These are phyloP conservation scores for Lucinisca nassula DNA, from an alignment of 2,888 invertebrate genomes.

Conservation along the genomic window DNA sequence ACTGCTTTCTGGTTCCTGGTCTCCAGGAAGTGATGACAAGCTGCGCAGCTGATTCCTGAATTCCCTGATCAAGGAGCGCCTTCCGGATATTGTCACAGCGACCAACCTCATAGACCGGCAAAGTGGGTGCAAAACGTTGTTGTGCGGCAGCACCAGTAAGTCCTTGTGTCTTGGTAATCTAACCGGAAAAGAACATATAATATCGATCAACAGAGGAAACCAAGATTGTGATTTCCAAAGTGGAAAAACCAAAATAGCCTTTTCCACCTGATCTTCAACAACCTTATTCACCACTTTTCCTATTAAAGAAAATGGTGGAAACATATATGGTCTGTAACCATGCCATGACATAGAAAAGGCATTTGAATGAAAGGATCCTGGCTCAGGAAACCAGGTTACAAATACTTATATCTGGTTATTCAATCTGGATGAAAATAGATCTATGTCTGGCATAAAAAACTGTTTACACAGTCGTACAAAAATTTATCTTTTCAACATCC, in stretches of 20 bases:
- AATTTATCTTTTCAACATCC: conserved; percentile 54
- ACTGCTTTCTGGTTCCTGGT: no score
- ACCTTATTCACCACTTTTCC: conserved; percentile 56
- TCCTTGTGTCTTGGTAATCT: no score
- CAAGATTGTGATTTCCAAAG: no score
- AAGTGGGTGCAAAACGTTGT: no score
- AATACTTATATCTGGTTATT: conserved; percentile 31
- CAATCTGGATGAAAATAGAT: conserved; percentile 57
- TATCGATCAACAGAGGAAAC: no score
- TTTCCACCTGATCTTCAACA: conserved; percentile 46
- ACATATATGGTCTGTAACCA: conserved; percentile 41
- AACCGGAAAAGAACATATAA: no score
- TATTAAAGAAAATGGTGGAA: conserved; percentile 63
- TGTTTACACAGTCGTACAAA: conserved; percentile 26
- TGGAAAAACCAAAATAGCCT: conserved; percentile 49
- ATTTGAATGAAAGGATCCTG: conserved; percentile 35
- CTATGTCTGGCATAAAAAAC: conserved; percentile 55
- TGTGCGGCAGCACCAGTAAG: no score
- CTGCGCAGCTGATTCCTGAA: no score
- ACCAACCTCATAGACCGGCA: no score
- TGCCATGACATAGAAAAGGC: conserved; percentile 60
- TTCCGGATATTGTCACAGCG: no score
- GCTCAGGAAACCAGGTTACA: conserved; percentile 59
- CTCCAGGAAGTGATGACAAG: no score
- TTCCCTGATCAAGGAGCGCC: no score